A percentile compares a stretch with the other conserved stretches of the same genome.
Conservation (phyloP, 2,113 vertebrate genomes). For the Dasyornis broadbenti region DNA sequence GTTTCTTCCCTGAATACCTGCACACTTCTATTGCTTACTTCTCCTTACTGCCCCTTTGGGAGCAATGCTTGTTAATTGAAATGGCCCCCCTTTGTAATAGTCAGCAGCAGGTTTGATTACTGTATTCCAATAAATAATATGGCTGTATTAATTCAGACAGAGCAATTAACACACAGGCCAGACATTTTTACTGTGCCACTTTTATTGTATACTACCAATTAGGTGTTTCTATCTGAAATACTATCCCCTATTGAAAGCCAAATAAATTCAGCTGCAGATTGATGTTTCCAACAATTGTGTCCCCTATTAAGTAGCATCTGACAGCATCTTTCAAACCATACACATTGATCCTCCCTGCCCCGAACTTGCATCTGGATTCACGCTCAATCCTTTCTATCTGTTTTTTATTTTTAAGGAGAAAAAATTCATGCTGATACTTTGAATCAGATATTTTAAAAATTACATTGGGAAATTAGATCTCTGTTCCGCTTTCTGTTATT, state of each 20-base stretch:
- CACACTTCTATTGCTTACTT: constrained; percentile 5
- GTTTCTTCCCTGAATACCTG: background rate
- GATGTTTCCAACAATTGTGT: constrained; percentile 29
- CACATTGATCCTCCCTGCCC: background rate
- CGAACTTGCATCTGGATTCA: background rate
- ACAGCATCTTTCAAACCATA: background rate
- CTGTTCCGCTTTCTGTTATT: background rate
- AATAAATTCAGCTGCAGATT: constrained; percentile 49
- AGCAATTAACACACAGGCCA: constrained; percentile 68
- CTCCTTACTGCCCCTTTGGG: constrained; percentile 57
- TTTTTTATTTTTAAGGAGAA: background rate
- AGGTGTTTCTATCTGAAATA: constrained; percentile 57
- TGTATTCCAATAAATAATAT: constrained; percentile 65
- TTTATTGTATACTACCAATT: constrained; percentile 56
- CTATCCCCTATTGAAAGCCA: constrained; percentile 16
- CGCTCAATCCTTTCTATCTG: background rate
- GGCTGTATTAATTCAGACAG: constrained; percentile 65
- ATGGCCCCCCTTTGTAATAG: constrained; percentile 13
- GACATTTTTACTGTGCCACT: constrained; percentile 55
- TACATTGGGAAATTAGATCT: background rate
- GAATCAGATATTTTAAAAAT: background rate
- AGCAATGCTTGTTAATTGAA: constrained; percentile 61
- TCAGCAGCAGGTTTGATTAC: constrained; percentile 59
- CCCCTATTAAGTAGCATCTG: background rate
- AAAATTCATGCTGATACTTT: background rate